Evolutionary conservation across 2,113 vertebrate species (phyloP), one percentile per base, ranked within the genome.

Genomic region (Chaetorhynchus papuensis): DNA sequence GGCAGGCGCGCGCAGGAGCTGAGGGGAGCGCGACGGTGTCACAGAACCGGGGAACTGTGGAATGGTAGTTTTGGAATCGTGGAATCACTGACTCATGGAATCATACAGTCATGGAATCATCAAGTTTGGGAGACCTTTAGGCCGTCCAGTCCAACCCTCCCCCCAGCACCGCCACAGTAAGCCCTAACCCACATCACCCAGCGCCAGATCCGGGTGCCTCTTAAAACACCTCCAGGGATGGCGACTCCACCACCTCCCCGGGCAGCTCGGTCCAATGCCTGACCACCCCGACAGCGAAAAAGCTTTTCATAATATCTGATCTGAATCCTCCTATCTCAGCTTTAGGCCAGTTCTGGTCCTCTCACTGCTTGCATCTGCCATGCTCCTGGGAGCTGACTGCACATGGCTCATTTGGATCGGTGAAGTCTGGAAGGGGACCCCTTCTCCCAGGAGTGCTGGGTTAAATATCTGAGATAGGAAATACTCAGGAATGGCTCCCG

Each of bases 11-110:
- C 52, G 78, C 78, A 5, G 28, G n/a, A 2, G 44, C 23, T 18
- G 64, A 69, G 44, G 30, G 53, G 6, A 8, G 35, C 8, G 61
- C 7, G 20, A 3, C 6, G 9, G 15, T 13, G 27, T 15, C 33
- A 9, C 10, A 6, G n/a, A 1, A 1, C 0, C 3, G 8, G 42
- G 78, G 31, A 15, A 1, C 5, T 9, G 41, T 28, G 31, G 45
- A 10, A 4, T 1, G 18, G 37, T 1, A 3, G 15, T 1, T 3
- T 0, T 4, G 54, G 54, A 3, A 2, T 4, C 2, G 9, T 3
- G 35, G 5, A 9, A 2, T 23, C 41, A 6, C 16, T 24, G 61
- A 2, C 27, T 10, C 41, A 1, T 31, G 23, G 4, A 26, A 10
- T 26, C 26, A 1, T 3, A 7, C 11, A 6, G 68, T 3, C 45